Evolutionary conservation across 2,888 invertebrate genomes (phyloP).

Genomic region (Sturmia bella): DNA sequence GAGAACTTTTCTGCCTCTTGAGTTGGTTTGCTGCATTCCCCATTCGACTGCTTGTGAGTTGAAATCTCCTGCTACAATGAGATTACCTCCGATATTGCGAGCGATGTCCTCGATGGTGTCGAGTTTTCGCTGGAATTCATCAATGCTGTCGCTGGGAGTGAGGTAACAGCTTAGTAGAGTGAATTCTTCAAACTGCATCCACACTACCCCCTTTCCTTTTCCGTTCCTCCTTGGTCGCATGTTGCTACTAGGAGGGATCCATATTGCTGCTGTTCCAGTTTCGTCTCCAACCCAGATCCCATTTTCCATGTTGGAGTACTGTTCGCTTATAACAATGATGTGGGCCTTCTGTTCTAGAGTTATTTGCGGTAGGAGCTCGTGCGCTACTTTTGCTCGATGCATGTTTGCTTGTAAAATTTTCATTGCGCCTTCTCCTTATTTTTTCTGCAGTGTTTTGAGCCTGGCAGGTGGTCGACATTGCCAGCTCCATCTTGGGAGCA

Average conservation of each 20-base stretch:
- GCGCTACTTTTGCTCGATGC: too few relatives aligned
- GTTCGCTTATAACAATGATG: not conserved
- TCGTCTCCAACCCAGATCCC: not conserved
- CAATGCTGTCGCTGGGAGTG: conserved; percentile 28
- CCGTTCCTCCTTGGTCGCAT: not conserved
- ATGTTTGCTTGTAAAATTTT: too few relatives aligned
- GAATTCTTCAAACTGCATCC: too few relatives aligned
- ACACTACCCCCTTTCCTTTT: conserved; percentile 4
- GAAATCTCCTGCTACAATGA: too few relatives aligned
- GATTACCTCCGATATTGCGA: not conserved
- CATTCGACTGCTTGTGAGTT: not conserved
- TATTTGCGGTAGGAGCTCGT: conserved; percentile 12
- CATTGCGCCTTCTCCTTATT: too few relatives aligned
- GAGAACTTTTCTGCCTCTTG: conserved; percentile 48
- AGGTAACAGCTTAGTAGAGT: conserved; percentile 39
- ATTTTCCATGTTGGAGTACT: not conserved
- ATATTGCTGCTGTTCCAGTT: conserved; percentile 4
- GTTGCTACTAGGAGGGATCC: not conserved
- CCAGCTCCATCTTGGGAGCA: too few relatives aligned
- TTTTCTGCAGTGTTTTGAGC: too few relatives aligned
- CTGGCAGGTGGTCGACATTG: too few relatives aligned
- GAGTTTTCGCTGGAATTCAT: conserved; percentile 33
- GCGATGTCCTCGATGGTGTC: not conserved
- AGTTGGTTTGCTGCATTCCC: not conserved
- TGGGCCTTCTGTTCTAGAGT: not conserved